Evolutionary conservation across 2,113 vertebrate species (phyloP), one percentile per base, ranked within the genome.

Genomic region (Salminus brasiliensis): DNA sequence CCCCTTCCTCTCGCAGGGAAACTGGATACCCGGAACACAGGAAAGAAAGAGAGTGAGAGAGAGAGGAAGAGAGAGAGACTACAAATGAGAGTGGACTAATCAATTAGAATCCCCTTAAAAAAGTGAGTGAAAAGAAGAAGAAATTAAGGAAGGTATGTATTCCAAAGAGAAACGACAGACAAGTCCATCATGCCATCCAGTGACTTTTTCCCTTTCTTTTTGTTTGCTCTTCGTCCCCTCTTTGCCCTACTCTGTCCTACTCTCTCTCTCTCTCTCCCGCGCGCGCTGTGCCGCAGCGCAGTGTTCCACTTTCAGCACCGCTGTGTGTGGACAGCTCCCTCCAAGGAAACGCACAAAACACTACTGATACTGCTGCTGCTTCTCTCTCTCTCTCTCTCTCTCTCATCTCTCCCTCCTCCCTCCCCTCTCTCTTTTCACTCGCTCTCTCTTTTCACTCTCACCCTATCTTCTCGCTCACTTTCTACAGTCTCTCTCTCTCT

Each of bases 221-320:
- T 81, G 39, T 45, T 65, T 29, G 18, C 29, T 49, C 57, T 49
- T 55, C n/a, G 74, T 81, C 71, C 67, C 32, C 59, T 72, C 41
- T 65, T 6, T 70, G 80, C 57, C 74, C 75, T 79, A 74, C 85
- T 67, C 76, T 81, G 81, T 75, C 32, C 66, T 25, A 41, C 41
- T 67, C 71, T 25, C 43, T 68, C 74, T 85, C 68, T 65, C 78
- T 83, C 75, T 74, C 41, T 66, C 63, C 18, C 27, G 67, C 75
- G 30, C 57, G 72, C 3, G 65, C 86, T 80, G 77, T 87, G 68
- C 76, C 74, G 72, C 76, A 71, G 79, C 80, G 83, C 83, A 80
- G 74, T 80, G 84, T 88, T 88, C 85, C 80, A 88, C 84, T 88
- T 91, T 89, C 88, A 93, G 91, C 84, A 90, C 89, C 73, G 72